Evolutionary conservation across 1,140 invertebrate genomes (phyloP).

Genomic region (Harpegnathos saltator): DNA sequence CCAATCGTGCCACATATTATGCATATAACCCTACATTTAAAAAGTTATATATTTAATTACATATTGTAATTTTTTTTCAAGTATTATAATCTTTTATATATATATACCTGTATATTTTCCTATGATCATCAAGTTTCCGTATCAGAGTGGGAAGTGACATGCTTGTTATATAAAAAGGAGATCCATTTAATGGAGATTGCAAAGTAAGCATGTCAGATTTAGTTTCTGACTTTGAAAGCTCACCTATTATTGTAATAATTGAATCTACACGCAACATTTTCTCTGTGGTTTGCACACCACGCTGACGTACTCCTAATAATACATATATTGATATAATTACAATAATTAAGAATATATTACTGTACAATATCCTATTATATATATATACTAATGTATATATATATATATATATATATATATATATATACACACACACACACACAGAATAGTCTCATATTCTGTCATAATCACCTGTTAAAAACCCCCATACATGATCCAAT

Average conservation of each 20-base stretch:
- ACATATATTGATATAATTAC: too few species aligned
- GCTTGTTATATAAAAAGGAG: conserved; percentile 90
- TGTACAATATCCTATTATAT: too few species aligned
- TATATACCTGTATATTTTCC: conserved; percentile 87
- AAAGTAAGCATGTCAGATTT: conserved; percentile 87
- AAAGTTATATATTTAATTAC: background rate
- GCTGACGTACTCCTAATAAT: conserved; percentile 87
- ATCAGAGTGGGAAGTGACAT: conserved; percentile 89
- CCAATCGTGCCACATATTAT: conserved; percentile 90
- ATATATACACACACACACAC: background rate
- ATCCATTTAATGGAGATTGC: conserved; percentile 89
- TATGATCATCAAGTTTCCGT: conserved; percentile 89
- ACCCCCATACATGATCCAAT: conserved; percentile 92
- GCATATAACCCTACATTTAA: conserved; percentile 87
- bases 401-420: too few species aligned
- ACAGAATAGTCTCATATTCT: background rate
- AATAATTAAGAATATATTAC: too few species aligned
- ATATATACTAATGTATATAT: too few species aligned
- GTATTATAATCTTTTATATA: conserved; percentile 20
- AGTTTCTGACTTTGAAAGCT: conserved; percentile 86
- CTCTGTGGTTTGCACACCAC: conserved; percentile 92
- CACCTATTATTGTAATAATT: conserved; percentile 91
- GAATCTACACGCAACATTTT: conserved; percentile 92
- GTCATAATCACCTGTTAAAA: conserved; percentile 88
- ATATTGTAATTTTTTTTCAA: background rate